Evolutionary conservation across 1,140 invertebrate genomes (phyloP), one percentile per base, ranked within the genome.

Genomic region (Plodia interpunctella): DNA sequence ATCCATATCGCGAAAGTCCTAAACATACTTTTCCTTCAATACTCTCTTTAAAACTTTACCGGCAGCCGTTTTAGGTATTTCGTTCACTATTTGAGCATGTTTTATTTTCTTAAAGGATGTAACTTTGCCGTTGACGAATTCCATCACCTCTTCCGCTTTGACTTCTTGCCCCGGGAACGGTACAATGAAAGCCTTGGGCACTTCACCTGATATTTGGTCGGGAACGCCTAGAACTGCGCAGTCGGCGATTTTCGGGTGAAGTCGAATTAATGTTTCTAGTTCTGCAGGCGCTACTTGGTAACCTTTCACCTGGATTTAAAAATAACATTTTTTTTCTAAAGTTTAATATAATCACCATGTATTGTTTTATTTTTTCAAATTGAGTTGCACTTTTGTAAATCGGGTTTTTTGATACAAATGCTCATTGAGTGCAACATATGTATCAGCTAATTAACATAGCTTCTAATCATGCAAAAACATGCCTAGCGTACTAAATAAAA

Each of bases 261-360:
- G 91, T 57, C 95, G 90, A 18, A 98, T 76, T 11, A 98, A 65
- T 13, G 92, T 94, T 90, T 98, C 97, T 20, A 98, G 75, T 83
- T 98, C 96, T 0, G 97, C 95, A 10, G 97, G 97, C 2, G 96
- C 91, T 10, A 98, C 97, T 94, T 97, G 92, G 74, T 91, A 92
- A 0, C 92, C 92, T 88, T 93, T 93, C 4, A 91, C 90, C 87
- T 91, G 5, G 59, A 51, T 50, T 55, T 50, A 60, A 44, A 3
- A n/a, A 44, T 44, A 25, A 25, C n/a, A n/a, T n/a, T n/a, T n/a
- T n/a, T n/a, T n/a, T n/a, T n/a, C n/a, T n/a, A n/a, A n/a, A n/a
- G n/a, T n/a, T n/a, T n/a, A n/a, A n/a, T n/a, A n/a, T n/a, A n/a
- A n/a, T n/a, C n/a, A n/a, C n/a, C n/a, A n/a, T n/a, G n/a, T n/a